Conservation (phyloP, 2,888 invertebrate genomes). For the Limenitis camilla region DNA sequence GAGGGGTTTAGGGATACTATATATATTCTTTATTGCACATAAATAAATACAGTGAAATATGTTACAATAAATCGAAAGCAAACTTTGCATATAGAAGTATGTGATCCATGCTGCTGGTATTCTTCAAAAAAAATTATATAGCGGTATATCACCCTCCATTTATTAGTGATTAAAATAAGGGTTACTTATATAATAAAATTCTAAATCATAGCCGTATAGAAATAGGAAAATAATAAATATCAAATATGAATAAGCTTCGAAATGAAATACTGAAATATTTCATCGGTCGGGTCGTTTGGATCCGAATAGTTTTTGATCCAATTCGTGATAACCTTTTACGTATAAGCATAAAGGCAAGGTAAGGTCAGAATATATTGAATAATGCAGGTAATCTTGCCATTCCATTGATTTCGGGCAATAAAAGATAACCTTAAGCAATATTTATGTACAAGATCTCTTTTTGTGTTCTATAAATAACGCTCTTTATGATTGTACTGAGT, state of each 20-base stretch:
- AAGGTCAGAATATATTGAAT: conserved; percentile 26
- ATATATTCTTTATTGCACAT: no score
- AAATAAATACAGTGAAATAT: no score
- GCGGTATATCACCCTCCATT: no score
- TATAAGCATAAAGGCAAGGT: conserved; percentile 11
- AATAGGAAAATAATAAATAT: not conserved
- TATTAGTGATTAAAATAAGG: no score
- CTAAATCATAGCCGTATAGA: not conserved
- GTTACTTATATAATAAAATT: no score
- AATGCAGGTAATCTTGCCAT: conserved; percentile 25
- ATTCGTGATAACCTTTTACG: conserved; percentile 18
- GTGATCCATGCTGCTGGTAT: no score
- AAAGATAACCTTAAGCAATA: conserved; percentile 48
- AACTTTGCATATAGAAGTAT: no score
- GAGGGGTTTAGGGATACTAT: no score
- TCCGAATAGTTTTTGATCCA: conserved; percentile 13
- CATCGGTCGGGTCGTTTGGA: conserved; percentile 1
- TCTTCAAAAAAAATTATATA: no score
- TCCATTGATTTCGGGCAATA: conserved; percentile 32
- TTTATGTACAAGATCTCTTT: conserved; percentile 35
- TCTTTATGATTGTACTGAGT: conserved; percentile 62
- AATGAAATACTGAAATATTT: conserved; percentile 3
- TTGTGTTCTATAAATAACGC: conserved; percentile 51
- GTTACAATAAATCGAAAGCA: no score
- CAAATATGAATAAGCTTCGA: not conserved